phyloP scores from a whole-genome alignment of 1,140 invertebrate genomes.

The Goniozus legneri region DNA sequence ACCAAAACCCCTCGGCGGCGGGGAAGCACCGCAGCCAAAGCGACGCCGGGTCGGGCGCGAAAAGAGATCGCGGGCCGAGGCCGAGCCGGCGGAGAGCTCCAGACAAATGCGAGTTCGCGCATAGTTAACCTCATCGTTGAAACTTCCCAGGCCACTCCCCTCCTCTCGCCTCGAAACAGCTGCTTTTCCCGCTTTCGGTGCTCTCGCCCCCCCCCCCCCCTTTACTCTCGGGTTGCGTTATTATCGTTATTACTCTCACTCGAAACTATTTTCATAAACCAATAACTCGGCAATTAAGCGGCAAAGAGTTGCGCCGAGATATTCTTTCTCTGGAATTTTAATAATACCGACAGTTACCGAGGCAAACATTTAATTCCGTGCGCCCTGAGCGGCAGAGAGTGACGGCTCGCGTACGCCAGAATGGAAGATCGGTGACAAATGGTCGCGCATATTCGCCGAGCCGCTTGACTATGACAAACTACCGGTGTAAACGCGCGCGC shows the following conservation, averaged over 20 bases:
- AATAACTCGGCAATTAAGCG: too few species aligned
- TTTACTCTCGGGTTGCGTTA: not conserved
- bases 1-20: too few species aligned
- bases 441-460: slow-evolving; percentile 47
- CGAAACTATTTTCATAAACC: too few species aligned
- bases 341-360: not conserved
- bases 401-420: slow-evolving; percentile 20
- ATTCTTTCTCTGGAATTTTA: not conserved
- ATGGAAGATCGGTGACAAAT: slow-evolving; percentile 32
- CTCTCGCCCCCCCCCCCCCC: not conserved
- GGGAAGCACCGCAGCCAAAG: not conserved
- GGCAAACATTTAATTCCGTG: slow-evolving; percentile 35
- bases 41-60: not conserved
- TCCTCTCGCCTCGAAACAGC: too few species aligned
- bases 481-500: slow-evolving; percentile 13
- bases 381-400: slow-evolving; percentile 26
- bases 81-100: not conserved
- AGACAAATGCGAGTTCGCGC: slow-evolving; percentile 27
- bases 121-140: slow-evolving; percentile 21
- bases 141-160: slow-evolving; percentile 7
- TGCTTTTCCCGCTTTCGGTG: not conserved
- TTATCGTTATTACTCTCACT: too few species aligned
- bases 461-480: slow-evolving; percentile 52
- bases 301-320: too few species aligned
- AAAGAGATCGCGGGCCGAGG: not conserved